Base-by-base conservation (phyloP, 2,113 vertebrate species). In the Mixornis gularis region DNA sequence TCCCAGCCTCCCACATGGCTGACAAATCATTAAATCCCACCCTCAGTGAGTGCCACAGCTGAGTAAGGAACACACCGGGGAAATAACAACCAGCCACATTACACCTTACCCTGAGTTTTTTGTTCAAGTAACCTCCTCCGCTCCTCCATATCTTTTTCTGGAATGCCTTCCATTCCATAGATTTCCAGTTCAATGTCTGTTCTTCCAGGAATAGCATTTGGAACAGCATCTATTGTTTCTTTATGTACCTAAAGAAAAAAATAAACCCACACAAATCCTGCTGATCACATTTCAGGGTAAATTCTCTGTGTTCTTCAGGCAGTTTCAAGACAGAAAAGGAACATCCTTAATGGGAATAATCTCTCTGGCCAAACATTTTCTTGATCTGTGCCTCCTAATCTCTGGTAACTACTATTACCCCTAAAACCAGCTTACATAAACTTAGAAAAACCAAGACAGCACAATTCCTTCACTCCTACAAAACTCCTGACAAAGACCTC, bases 161-260 rank as follows among this genome's bases (percentile, higher is more conserved):
- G 99, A 97, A 99, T 99, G 78, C 99, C 99, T 86, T 99, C 99
- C 99, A 99, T 99, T 66, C 99, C 99, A 64, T 99, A 99, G 89
- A 99, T 99, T 97, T 99, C 99, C 97, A 99, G 97, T 94, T 99
- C 99, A 63, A 99, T 99, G 78, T 99, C 99, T 66, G 98, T 98
- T 97, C 99, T 98, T 91, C 99, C 99, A 10, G 99, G 99, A 97
- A 99, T 99, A 48, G 99, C 99, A 96, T 99, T 99, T 91, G 99
- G 99, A 91, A 99, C 99, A 74, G 98, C 99, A 87, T 99, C 99
- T 96, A 99, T 99, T 16, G 99, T 99, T 97, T 99, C 99, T 97
- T 99, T 99, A 97, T 99, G 99, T 24, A 99, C 99, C 99, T 99
- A 94, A 86, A 91, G 52, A 13, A 36, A 34, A 29, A 40, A 36